Base-by-base conservation (phyloP, 2,888 invertebrate species). In the Caenorhabditis sp. region DNA sequence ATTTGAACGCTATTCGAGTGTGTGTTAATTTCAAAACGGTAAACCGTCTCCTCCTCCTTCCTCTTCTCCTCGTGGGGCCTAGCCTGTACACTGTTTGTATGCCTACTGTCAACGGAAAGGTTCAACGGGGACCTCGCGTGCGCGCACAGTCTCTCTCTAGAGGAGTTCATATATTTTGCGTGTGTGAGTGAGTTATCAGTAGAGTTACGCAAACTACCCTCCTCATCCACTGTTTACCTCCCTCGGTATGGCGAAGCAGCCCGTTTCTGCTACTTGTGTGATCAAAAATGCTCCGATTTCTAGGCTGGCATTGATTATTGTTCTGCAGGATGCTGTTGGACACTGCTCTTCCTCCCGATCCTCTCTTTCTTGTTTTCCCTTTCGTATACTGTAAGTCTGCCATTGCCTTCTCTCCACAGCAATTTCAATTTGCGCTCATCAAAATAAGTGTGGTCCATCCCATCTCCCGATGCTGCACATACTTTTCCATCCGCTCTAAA, bases 1-100 rank as follows among this genome's bases (percentile, higher is more conserved):
- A 26, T 72, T 72, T 67, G 74, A 74, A 74, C 74, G 74, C 35
- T 65, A 74, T 74, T 67, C 74, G 58, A 74, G 78, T 78, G 69
- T 77, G 69, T 78, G 64, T 64, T 78, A 78, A 69, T 64, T 68
- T 68, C 62, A 50, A 77, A 77, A 69, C 69, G 62, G 62, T 68
- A 56, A 68, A 40, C 61, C 35, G 28, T 47, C 32, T 18, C 35
- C 24, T 35, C 44, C 26, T 26, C 50, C 11, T 70, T 50, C 60
- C 47, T n/a, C n/a, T n/a, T n/a, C n/a, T n/a, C n/a, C n/a, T n/a
- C n/a, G n/a, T n/a, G n/a, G n/a, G n/a, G n/a, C n/a, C n/a, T n/a
- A n/a, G n/a, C 62, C 71, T 62, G 71, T 71, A 71, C 71, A 71
- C 55, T 71, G 55, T 71, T 71, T 71, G 71, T 71, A 40, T 71